Evolutionary conservation across 2,888 invertebrate genomes (phyloP).

Genomic region (Crioceris asparagi): DNA sequence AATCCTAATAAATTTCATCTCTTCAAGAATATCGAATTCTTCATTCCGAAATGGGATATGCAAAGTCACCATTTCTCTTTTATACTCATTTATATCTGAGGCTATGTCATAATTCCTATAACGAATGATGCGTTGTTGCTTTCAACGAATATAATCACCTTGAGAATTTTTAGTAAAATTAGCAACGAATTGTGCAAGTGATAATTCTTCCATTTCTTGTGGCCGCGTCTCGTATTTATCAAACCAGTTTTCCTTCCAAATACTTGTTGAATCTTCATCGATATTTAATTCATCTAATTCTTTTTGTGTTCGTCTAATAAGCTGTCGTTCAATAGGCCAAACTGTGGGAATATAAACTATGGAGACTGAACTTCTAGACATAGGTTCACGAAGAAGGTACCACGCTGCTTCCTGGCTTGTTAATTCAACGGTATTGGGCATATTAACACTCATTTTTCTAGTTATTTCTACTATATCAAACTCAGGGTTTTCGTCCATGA

Average conservation of each 20-base stretch:
- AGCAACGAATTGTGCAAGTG: slow-evolving; percentile 34
- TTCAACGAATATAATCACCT: slow-evolving; percentile 13
- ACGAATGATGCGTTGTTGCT: slow-evolving; percentile 26
- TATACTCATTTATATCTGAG: slow-evolving; percentile 27
- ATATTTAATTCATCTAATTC: slow-evolving; percentile 27
- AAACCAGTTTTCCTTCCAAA: slow-evolving; percentile 36
- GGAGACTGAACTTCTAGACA: slow-evolving; percentile 28
- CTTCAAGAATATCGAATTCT: slow-evolving; percentile 29
- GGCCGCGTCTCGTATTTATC: slow-evolving; percentile 35
- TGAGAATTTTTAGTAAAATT: slow-evolving; percentile 17
- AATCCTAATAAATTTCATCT: slow-evolving; percentile 27
- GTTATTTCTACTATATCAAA: slow-evolving; percentile 19
- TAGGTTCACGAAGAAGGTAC: slow-evolving; percentile 36
- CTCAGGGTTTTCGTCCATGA: slow-evolving; percentile 30
- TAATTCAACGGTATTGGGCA: slow-evolving; percentile 31
- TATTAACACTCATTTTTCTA: slow-evolving; percentile 18
- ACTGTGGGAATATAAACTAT: slow-evolving; percentile 32
- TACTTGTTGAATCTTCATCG: slow-evolving; percentile 30
- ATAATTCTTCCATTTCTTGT: slow-evolving; percentile 25
- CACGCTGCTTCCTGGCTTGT: slow-evolving; percentile 37
- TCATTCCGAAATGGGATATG: slow-evolving; percentile 30
- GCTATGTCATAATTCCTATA: slow-evolving; percentile 32
- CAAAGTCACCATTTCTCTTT: no score
- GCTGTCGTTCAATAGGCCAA: slow-evolving; percentile 33
- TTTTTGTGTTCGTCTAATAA: slow-evolving; percentile 27